phyloP scores from a whole-genome alignment of 1,140 invertebrate genomes.

The Neodiprion pinetum region DNA sequence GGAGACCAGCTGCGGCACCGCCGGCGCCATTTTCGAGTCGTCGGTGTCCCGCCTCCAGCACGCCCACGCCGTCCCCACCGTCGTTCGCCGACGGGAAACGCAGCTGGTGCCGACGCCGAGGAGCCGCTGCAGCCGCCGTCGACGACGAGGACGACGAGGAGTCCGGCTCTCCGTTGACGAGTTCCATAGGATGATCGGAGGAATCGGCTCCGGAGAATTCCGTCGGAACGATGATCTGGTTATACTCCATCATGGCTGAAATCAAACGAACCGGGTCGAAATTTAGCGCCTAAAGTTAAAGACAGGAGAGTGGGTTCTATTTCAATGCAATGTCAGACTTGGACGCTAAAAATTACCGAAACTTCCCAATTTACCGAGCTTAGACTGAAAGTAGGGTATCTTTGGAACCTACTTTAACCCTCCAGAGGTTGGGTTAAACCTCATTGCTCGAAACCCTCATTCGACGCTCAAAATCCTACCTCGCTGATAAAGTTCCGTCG shows the following conservation, averaged over 20 bases:
- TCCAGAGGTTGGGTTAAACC: no score
- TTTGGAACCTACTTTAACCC: no score
- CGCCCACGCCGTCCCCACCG: slow-evolving; percentile 54
- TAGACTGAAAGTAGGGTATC: no score
- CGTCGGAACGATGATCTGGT: background rate
- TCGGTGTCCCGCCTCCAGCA: slow-evolving; percentile 57
- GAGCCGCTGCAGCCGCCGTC: slow-evolving; percentile 35
- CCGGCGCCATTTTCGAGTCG: slow-evolving; percentile 60
- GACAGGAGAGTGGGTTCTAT: background rate
- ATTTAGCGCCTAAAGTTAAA: background rate
- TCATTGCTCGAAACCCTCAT: no score
- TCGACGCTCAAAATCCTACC: no score
- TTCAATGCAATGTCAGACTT: no score
- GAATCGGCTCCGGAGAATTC: background rate
- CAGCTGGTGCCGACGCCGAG: background rate
- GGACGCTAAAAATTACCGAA: no score
- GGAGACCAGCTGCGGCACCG: slow-evolving; percentile 32
- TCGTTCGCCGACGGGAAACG: slow-evolving; percentile 43
- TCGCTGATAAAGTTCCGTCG: no score
- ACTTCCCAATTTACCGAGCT: no score
- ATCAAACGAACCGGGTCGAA: background rate
- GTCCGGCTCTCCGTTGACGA: background rate
- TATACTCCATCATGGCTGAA: slow-evolving; percentile 27
- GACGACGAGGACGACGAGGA: background rate
- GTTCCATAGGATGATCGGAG: background rate